These are phyloP conservation scores for Zingel zingel DNA, from an alignment of 2,113 vertebrate species.

Conservation along the genomic window DNA sequence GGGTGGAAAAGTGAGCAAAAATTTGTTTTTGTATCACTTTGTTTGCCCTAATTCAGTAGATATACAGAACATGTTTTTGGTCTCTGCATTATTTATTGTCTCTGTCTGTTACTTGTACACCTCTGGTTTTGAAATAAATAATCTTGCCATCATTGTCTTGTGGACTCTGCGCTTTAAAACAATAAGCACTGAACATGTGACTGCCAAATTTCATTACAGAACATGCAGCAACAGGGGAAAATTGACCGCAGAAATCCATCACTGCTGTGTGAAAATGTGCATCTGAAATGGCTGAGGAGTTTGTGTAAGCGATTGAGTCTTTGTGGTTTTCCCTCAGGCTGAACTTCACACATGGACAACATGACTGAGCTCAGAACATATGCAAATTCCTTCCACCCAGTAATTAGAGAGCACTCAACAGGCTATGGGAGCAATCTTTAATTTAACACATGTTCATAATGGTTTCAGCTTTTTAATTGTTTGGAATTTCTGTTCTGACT, in stretches of 20 bases:
- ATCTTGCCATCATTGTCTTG: constrained; percentile 67
- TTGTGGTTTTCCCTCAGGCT: constrained; percentile 32
- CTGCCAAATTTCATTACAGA: not conserved
- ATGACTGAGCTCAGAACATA: constrained; percentile 29
- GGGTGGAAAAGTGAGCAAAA: constrained; percentile 39
- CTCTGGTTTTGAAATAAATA: constrained; percentile 85
- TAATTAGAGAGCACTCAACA: not conserved
- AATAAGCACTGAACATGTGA: not conserved
- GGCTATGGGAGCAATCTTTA: not conserved
- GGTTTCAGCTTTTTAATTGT: not conserved
- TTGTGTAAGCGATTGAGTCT: not conserved
- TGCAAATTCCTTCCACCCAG: constrained; percentile 46
- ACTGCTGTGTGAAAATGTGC: not conserved
- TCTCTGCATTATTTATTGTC: constrained; percentile 84
- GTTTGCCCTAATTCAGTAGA: constrained; percentile 57
- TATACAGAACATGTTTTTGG: constrained; percentile 53
- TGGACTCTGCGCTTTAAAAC: not conserved
- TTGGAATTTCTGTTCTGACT: not conserved
- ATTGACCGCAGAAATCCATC: not conserved
- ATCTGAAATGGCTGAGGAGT: not conserved
- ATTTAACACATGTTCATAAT: not conserved
- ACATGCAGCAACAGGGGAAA: not conserved
- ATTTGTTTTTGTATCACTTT: constrained; percentile 40
- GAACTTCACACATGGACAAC: constrained; percentile 3
- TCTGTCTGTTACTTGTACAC: constrained; percentile 80